Evolutionary conservation across 1,140 invertebrate genomes (phyloP), one percentile per base, ranked within the genome.

Genomic region (Oryctes rhinoceros): DNA sequence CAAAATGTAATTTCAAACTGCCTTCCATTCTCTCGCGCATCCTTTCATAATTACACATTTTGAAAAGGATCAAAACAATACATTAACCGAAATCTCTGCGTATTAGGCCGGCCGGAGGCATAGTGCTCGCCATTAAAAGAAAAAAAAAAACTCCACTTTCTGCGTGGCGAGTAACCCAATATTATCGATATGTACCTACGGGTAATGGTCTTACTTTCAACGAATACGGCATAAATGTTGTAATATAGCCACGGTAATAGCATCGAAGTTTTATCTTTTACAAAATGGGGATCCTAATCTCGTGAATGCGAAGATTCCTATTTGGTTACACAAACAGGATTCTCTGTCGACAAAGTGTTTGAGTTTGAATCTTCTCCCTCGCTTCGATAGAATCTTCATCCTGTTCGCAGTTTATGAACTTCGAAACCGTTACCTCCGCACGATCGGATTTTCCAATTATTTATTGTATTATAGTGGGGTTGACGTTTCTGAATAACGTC

Each of bases 321-420:
- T 71, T 71, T 71, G 65, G 65, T 71, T 71, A 71, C 65, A 71
- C 65, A 71, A 71, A 71, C 65, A 30, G 65, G 65, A 71, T 71
- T 71, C 35, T 71, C 30, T 35, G 20, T 24, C 35, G 65, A 24
- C 20, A 24, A 71, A 71, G 35, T 71, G 35, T 71, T 71, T 71
- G 65, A 24, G 13, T 71, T 71, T 37, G 65, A 71, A 71, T 71
- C 65, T 37, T 37, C 13, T 71, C 35, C 65, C 35, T 20, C 9
- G n/a, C n/a, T 9, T 71, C 24, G 18, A 30, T 71, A 71, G 65
- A 71, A 71, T 71, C 65, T 30, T 71, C 35, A 71, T 71, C 65
- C 65, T 35, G 65, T 24, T 71, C 65, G 20, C 20, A 13, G 65
- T 71, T 71, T 71, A 71, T 71, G 65, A 71, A 71, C 20, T 71